Evolutionary conservation across 2,888 invertebrate species (phyloP).

Genomic region (Erebia palarica): DNA sequence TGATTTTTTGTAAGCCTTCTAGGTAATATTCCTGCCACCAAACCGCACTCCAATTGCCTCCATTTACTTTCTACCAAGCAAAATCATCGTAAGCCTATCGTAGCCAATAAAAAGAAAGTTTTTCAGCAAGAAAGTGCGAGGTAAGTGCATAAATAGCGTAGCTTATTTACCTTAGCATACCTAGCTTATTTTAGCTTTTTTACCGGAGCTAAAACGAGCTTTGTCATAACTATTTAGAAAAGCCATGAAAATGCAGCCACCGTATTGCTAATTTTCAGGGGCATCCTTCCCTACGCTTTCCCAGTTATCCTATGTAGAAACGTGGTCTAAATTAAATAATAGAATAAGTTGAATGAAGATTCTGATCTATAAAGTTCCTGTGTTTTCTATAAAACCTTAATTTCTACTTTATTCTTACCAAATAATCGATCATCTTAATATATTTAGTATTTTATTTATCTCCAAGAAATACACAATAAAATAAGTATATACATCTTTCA

Average conservation of each 20-base stretch:
- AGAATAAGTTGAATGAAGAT: too few relatives aligned
- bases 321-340: too few relatives aligned
- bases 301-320: too few relatives aligned
- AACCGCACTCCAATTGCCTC: not conserved
- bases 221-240: not conserved
- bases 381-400: too few relatives aligned
- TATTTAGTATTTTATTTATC: not conserved
- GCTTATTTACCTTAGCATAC: not conserved
- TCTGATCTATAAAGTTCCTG: too few relatives aligned
- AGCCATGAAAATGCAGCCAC: not conserved
- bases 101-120: too few relatives aligned
- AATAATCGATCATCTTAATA: not conserved
- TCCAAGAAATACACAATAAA: not conserved
- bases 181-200: not conserved
- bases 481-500: not conserved
- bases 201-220: not conserved
- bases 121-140: not conserved
- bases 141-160: not conserved
- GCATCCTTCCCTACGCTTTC: too few relatives aligned
- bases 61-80: not conserved
- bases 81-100: not conserved
- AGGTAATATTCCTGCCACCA: not conserved
- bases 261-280: not conserved
- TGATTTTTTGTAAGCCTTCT: constrained; percentile 12
- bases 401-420: too few relatives aligned